Evolutionary conservation across 2,888 invertebrate genomes (phyloP).

Genomic region (Tachina grossa): DNA sequence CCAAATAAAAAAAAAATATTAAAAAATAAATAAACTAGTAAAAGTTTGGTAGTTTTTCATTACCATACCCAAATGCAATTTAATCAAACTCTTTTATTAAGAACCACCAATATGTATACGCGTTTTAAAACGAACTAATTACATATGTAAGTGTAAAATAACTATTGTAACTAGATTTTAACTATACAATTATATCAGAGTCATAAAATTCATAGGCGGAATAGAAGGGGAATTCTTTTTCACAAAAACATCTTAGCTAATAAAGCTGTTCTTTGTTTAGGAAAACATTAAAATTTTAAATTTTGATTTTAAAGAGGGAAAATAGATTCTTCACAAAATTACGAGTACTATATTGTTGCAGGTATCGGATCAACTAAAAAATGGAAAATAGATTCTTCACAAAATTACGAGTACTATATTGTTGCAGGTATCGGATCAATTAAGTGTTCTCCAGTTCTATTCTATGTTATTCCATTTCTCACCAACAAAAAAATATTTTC

Average conservation of each 20-base stretch:
- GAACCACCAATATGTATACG: slow-evolving; percentile 19
- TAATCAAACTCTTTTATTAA: not conserved
- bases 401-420: too few relatives aligned
- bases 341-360: too few relatives aligned
- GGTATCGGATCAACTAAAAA: too few relatives aligned
- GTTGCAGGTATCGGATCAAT: too few relatives aligned
- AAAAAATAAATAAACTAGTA: too few relatives aligned
- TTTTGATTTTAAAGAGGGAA: too few relatives aligned
- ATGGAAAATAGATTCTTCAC: too few relatives aligned
- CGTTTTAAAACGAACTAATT: slow-evolving; percentile 9
- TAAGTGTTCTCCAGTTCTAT: too few relatives aligned
- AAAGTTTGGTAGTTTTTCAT: not conserved
- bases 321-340: too few relatives aligned
- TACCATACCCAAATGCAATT: not conserved
- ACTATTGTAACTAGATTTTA: not conserved
- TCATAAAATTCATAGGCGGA: not conserved
- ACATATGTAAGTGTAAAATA: slow-evolving; percentile 12
- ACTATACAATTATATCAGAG: slow-evolving; percentile 3
- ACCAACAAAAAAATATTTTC: not conserved
- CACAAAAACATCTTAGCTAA: not conserved
- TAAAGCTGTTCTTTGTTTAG: too few relatives aligned
- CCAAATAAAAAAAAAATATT: too few relatives aligned
- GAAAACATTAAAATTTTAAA: too few relatives aligned
- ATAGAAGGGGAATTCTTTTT: not conserved
- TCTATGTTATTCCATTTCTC: not conserved